Base-by-base conservation (phyloP, 2,888 invertebrate genomes). In the Allophyes oxyacanthae region DNA sequence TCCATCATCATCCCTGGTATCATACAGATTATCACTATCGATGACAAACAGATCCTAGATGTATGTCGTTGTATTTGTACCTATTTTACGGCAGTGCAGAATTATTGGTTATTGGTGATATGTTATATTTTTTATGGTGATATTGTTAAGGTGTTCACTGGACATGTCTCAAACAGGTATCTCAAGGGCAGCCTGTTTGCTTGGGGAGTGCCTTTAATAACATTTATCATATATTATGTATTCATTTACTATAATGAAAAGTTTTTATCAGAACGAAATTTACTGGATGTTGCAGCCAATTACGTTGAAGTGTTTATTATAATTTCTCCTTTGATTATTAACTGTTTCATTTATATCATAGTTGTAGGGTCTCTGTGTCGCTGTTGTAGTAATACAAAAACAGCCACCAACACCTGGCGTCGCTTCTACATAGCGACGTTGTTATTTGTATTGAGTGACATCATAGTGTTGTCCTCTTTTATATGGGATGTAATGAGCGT, bases 101-200 rank as follows among this genome's bases (percentile, higher is more conserved):
- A 64, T 20, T 64, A 64, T 33, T 64, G 68, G 68, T 48, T 64
- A 43, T 43, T 64, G 28, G 62, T 68, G 13, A 64, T 64, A 40
- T 68, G 68, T 30, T 64, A 64, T 6, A 61, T 68, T 36, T 64
- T 68, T 8, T 64, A 64, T 36, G 68, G 61, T 25, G 64, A 64
- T 10, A 49, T 64, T n/a, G 64, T 64, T n/a, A 48, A 68, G 53
- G 68, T 68, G 9, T 64, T 64, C 28, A 36, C 46, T 26, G 64
- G 52, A 13, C 52, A 64, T 13, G 64, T 64, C 10, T 51, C 40
- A 1, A 68, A 48, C 9, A 64, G 53, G 25, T 61, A 53, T 25
- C 41, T 64, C 2, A 68, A 68, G 28, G 53, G 63, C 15, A 62
- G 46, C 11, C 28, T 64, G 4, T 68, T 64, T 37, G 64, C 69